These are phyloP conservation scores for Nemotelus nigrinus DNA, from an alignment of 2,888 invertebrate species.

Conservation along the genomic window DNA sequence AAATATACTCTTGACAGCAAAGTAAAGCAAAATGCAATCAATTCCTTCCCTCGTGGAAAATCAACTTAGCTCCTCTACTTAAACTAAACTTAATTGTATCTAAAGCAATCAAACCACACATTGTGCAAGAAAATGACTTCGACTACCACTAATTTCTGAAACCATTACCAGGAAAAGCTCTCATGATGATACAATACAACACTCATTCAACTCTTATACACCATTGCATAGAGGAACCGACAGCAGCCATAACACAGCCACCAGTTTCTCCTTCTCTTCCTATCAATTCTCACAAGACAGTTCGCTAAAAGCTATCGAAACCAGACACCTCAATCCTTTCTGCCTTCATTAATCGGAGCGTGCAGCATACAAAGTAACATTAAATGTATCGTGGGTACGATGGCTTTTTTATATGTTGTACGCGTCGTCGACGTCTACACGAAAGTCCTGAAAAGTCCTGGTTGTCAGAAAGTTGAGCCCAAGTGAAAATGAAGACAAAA, in stretches of 20 bases:
- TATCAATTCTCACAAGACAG: not conserved
- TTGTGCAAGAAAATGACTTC: not conserved
- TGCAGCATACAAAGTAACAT: not conserved
- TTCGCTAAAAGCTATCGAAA: conserved; percentile 19
- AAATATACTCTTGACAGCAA: too few species aligned
- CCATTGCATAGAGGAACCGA: not conserved
- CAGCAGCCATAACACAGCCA: not conserved
- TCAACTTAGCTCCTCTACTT: too few species aligned
- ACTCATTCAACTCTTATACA: too few species aligned
- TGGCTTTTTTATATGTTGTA: not conserved
- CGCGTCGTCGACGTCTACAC: not conserved
- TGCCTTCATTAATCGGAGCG: not conserved
- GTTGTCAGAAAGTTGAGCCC: not conserved
- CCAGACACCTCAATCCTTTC: conserved; percentile 26
- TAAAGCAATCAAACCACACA: not conserved
- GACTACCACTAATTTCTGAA: conserved; percentile 17
- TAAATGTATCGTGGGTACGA: not conserved
- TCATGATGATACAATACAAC: not conserved
- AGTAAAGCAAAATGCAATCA: too few species aligned
- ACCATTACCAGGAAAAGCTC: not conserved
- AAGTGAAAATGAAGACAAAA: not conserved
- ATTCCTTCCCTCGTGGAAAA: too few species aligned
- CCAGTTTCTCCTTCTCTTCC: not conserved
- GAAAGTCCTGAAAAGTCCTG: not conserved
- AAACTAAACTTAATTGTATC: not conserved